Evolutionary conservation across 1,140 invertebrate species (phyloP), one percentile per base, ranked within the genome.

Genomic region (Drosophila prosaltans): DNA sequence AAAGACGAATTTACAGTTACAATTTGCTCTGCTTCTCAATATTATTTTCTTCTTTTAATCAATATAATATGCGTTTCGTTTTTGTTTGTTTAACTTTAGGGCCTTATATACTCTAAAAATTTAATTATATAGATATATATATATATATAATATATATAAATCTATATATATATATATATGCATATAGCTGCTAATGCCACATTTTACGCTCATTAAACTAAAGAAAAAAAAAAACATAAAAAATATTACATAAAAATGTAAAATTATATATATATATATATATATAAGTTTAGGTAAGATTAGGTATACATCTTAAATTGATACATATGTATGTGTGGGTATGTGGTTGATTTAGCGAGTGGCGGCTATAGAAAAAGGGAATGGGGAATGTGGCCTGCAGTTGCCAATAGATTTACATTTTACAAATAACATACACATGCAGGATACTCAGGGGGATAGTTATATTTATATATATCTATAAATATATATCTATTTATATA

Each of bases 1-100:
- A 88, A 88, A 88, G 84, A 88, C 84, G 84, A 88, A 88, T 88
- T 88, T 88, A 88, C 83, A 88, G 57, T 86, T 88, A 82, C 76
- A 86, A 73, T 72, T 81, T 76, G 78, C 83, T 79, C 64, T 81
- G 72, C 71, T 77, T 55, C 58, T 65, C 66, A 58, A 65, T 68
- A 36, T 61, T 69, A 43, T 16, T 43, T 68, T 41, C 24, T 61
- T 54, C 8, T 59, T 61, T 61, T 72, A 40, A 54, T 8, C 54
- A 61, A 48, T 62, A 65, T 69, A 43, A 51, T 51, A 51, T 51
- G 45, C 54, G 62, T 40, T 70, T 72, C 45, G 51, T 74, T 58
- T 65, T 40, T 30, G 3, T 36, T 36, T 58, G 59, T 55, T 70
- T 81, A 75, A 82, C 21, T 26, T 51, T 26, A 51, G 8, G 21